A percentile compares a stretch with the other conserved stretches of the same genome.
Evolutionary conservation across 23 tunicate species (phyloP).

Genomic region (Trididemnum nubilum): DNA sequence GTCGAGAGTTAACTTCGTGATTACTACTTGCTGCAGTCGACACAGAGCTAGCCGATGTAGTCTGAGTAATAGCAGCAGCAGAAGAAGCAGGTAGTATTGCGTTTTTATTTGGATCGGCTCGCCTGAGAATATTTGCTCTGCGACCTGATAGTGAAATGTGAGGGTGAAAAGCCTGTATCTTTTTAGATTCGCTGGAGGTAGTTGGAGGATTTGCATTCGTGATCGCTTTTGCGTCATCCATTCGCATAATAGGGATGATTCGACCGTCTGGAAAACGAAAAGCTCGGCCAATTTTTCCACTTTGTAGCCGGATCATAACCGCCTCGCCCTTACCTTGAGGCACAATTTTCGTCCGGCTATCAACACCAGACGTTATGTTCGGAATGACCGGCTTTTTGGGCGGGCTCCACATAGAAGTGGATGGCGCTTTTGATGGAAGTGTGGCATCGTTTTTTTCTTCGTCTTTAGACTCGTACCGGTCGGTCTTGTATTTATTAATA

Average conservation of each 20-base stretch:
- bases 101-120: not conserved
- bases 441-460: conserved; percentile 5
- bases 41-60: not conserved
- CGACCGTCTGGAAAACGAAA: conserved; percentile 68
- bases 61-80: not conserved
- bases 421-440: not conserved
- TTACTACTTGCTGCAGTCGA: not conserved
- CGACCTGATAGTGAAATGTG: conserved; percentile 40
- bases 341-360: not conserved
- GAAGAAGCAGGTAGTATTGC: not conserved
- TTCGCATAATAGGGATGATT: conserved; percentile 56
- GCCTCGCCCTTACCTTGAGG: conserved; percentile 18
- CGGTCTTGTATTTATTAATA: conserved; percentile 8
- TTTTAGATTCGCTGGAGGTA: not conserved
- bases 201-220: conserved; percentile 26
- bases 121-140: conserved; percentile 16
- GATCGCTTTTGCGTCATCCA: conserved; percentile 38
- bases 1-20: not conserved
- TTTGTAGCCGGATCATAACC: conserved; percentile 53
- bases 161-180: not conserved
- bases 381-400: conserved; percentile 10
- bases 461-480: not conserved
- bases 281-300: conserved; percentile 62
- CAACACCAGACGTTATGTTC: not conserved
- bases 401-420: conserved; percentile 22